Evolutionary conservation across 2,113 vertebrate species (phyloP).

Genomic region (Sprattus sprattus): DNA sequence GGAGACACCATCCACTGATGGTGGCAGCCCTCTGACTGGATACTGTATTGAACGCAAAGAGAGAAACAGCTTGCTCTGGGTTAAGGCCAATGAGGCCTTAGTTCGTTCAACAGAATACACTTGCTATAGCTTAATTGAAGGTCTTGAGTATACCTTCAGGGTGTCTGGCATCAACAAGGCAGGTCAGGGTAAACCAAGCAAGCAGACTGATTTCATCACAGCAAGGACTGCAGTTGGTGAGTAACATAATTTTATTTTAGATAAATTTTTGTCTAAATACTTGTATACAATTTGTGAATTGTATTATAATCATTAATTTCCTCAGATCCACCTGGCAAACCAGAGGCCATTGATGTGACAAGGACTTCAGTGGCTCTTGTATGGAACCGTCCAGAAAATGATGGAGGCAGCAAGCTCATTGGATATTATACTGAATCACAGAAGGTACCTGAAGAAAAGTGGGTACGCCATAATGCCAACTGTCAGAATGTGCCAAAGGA

Average conservation of each 20-base stretch:
- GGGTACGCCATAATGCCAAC: slow-evolving; percentile 87
- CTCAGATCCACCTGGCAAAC: slow-evolving; percentile 95
- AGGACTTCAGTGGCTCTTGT: slow-evolving; percentile 85
- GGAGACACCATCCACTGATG: slow-evolving; percentile 88
- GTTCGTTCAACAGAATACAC: slow-evolving; percentile 89
- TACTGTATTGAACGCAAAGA: slow-evolving; percentile 95
- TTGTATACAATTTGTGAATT: too few species aligned
- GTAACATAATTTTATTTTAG: slow-evolving; percentile 35
- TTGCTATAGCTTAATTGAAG: slow-evolving; percentile 87
- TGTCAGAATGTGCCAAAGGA: slow-evolving; percentile 88
- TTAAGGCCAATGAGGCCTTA: slow-evolving; percentile 85
- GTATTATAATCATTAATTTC: neutral
- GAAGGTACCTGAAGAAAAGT: slow-evolving; percentile 90
- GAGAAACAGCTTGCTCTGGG: slow-evolving; percentile 94
- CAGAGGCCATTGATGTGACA: slow-evolving; percentile 91
- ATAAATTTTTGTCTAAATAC: neutral
- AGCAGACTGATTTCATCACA: slow-evolving; percentile 90
- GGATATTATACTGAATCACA: slow-evolving; percentile 90
- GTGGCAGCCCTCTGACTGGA: slow-evolving; percentile 89
- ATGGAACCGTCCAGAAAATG: slow-evolving; percentile 90
- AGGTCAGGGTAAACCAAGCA: slow-evolving; percentile 93
- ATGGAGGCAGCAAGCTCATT: slow-evolving; percentile 93
- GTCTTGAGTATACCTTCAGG: slow-evolving; percentile 94
- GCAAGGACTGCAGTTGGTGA: slow-evolving; percentile 91
- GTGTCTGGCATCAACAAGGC: slow-evolving; percentile 91